Evolutionary conservation across 2,797 vertebrate species (phyloP), one percentile per base, ranked within the genome.

Genomic region (Salmo trutta): DNA sequence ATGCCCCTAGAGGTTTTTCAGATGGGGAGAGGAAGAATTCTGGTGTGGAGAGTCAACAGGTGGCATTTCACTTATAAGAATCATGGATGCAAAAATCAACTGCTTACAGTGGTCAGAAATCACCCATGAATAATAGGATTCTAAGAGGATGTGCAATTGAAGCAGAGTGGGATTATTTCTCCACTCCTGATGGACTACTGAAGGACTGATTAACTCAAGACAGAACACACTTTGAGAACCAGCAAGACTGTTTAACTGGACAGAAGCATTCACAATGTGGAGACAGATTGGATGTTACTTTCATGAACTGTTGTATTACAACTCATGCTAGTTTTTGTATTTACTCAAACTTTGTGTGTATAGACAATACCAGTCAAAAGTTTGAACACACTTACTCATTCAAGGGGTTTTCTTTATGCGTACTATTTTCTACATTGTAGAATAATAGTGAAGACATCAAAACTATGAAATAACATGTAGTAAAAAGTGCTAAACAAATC

Each of bases 221-320:
- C 17, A 17, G 53, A 59, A 59, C 5, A 6, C 5, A 59, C 5
- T 59, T 19, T 59, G n/a, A 19, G 19, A 19, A 80, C 90, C 87
- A 90, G 85, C 84, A 80, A 84, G 16, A 85, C 73, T 64, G 62
- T 65, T 15, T 72, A 77, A 64, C 65, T 81, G 77, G 67, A 62
- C 15, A 24, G 62, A 21, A 8, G n/a, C 12, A 3, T 64, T 12
- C 31, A 33, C 53, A 15, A 54, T 54, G 21, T 21, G 62, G 62
- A n/a, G 5, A 62, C 19, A 64, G n/a, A 8, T 10, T 27, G 53
- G 12, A 64, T 71, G 36, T 71, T 17, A 71, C 77, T 29, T 75
- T 81, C 66, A 64, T 74, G 62, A 69, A 41, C 68, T 56, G 21
- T 15, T 36, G 73, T 70, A 74, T 33, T 33, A 33, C 31, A 5